Percentiles rank a stretch among this genome's conserved stretches.
Conservation (phyloP, 1,140 invertebrate species). For the Euwallacea fornicatus region DNA sequence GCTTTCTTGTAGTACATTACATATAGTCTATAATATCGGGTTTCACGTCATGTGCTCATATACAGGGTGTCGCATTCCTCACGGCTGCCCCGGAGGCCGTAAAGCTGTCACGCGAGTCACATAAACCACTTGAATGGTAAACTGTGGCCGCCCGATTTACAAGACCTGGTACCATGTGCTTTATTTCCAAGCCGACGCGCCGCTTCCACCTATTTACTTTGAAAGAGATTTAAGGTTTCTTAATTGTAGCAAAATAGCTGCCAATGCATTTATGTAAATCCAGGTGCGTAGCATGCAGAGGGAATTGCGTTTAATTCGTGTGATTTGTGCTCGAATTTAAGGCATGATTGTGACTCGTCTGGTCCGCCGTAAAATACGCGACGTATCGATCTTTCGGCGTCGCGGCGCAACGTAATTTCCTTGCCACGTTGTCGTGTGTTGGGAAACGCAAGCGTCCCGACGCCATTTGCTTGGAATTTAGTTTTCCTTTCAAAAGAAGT, state of each 20-base stretch:
- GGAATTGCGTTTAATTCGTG: no score
- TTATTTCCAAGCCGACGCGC: slow-evolving; percentile 23
- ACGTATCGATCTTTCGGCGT: slow-evolving; percentile 48
- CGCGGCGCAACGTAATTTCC: slow-evolving; percentile 40
- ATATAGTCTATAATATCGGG: no score
- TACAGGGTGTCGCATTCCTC: no score
- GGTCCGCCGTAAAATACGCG: slow-evolving; percentile 42
- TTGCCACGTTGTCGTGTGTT: slow-evolving; percentile 14
- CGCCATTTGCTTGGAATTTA: no score
- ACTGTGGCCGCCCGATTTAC: slow-evolving; percentile 14
- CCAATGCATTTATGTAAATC: no score
- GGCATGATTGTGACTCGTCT: slow-evolving; percentile 1
- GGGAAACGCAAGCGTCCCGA: neutral
- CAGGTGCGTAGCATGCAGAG: no score
- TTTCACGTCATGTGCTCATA: no score
- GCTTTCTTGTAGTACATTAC: neutral
- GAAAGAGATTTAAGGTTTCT: slow-evolving; percentile 27
- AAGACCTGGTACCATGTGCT: slow-evolving; percentile 24
- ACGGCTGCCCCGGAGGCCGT: neutral
- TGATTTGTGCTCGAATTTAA: no score
- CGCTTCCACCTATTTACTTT: slow-evolving; percentile 25
- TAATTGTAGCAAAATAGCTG: slow-evolving; percentile 15
- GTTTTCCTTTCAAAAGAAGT: no score
- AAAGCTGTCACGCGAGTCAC: neutral
- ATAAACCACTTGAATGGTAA: slow-evolving; percentile 24